A percentile compares a stretch with the other conserved stretches of the same genome.
Conservation (phyloP, 2,797 vertebrate species). For the Glossophaga mutica region DNA sequence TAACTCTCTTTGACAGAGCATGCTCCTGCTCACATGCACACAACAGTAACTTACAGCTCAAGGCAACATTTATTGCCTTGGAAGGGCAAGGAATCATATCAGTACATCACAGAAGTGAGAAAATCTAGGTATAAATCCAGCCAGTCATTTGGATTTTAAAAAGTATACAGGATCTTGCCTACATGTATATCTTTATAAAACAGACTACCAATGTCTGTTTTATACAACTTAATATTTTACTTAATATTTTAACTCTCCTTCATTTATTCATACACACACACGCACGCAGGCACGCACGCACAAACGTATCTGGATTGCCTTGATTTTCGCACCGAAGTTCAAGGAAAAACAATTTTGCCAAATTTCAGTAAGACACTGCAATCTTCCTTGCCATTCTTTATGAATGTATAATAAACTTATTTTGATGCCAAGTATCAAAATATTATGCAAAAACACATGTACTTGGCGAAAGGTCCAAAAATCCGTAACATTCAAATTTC, state of each 20-base stretch:
- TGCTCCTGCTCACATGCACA: slow-evolving; percentile 87
- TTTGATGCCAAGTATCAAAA: slow-evolving; percentile 61
- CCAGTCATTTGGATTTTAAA: slow-evolving; percentile 9
- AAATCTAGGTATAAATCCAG: slow-evolving; percentile 70
- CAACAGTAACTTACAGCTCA: slow-evolving; percentile 43
- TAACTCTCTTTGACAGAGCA: slow-evolving; percentile 88
- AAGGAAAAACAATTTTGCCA: slow-evolving; percentile 12
- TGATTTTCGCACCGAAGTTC: slow-evolving; percentile 55
- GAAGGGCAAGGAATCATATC: slow-evolving; percentile 62
- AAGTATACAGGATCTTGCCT: slow-evolving; percentile 26
- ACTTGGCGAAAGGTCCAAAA: slow-evolving; percentile 53
- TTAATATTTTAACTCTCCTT: neutral
- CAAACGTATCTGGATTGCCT: slow-evolving; percentile 23
- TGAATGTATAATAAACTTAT: slow-evolving; percentile 32
- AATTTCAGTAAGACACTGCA: slow-evolving; percentile 44
- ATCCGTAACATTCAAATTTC: slow-evolving; percentile 39
- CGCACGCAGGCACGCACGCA: neutral
- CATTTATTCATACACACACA: neutral
- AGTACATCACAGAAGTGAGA: slow-evolving; percentile 55
- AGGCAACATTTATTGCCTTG: slow-evolving; percentile 64
- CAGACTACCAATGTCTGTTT: neutral
- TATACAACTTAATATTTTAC: neutral
- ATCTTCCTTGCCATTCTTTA: slow-evolving; percentile 62
- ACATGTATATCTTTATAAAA: neutral
- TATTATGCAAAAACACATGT: slow-evolving; percentile 47